Evolutionary conservation across 2,888 invertebrate genomes (phyloP).

Genomic region (Dasypolia templi): DNA sequence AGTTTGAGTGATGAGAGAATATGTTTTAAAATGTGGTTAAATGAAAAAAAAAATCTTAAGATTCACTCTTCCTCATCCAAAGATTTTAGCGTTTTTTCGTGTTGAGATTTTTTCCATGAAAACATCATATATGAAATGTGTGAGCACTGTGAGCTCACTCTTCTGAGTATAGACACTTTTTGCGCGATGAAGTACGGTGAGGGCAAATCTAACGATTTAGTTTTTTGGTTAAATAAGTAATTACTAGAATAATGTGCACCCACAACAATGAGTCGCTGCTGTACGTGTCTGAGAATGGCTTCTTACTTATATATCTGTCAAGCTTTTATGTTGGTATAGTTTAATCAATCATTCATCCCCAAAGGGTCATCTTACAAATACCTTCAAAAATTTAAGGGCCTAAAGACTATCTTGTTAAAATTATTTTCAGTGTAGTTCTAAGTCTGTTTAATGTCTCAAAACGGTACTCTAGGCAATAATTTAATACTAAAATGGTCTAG

Average conservation of each 20-base stretch:
- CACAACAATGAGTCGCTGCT: neutral
- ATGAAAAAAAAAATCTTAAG: no score
- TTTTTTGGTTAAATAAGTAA: neutral
- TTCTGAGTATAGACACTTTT: neutral
- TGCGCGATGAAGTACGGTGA: neutral
- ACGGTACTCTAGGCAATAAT: constrained; percentile 16
- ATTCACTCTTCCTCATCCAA: no score
- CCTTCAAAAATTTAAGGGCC: neutral
- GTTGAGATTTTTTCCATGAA: no score
- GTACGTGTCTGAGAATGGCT: neutral
- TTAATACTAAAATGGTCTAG: constrained; percentile 38
- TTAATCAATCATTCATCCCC: neutral
- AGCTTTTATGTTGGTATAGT: neutral
- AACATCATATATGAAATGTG: neutral
- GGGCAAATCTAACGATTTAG: neutral
- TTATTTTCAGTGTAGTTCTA: constrained; percentile 9
- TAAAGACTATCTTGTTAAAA: neutral
- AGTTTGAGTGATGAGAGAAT: no score
- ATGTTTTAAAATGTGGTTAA: no score
- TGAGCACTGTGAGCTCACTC: neutral
- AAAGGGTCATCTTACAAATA: neutral
- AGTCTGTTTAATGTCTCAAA: constrained; percentile 33
- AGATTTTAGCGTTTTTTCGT: neutral
- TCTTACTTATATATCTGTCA: neutral
- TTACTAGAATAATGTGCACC: neutral